Conservation (phyloP, 2,113 vertebrate genomes). For the Pelecanoides urinatrix region DNA sequence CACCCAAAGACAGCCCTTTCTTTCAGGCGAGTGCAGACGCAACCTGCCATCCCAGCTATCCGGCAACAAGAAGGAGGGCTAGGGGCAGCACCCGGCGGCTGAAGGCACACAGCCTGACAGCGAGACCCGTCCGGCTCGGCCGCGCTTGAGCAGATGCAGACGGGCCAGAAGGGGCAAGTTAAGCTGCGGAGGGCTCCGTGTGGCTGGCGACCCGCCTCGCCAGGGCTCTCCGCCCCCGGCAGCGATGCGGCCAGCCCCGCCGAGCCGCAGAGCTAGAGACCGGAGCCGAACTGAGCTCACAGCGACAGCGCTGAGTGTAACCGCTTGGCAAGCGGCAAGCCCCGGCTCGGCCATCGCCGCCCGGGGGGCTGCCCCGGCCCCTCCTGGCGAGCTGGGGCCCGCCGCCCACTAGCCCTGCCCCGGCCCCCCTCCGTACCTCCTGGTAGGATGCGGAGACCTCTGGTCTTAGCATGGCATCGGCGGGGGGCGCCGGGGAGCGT, state of each 20-base stretch:
- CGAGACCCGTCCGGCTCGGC: not conserved
- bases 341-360: no score
- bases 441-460: slow-evolving; percentile 79
- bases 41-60: accelerated
- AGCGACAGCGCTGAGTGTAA: accelerated
- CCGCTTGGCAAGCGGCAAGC: not conserved
- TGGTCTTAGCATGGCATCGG: slow-evolving; percentile 76
- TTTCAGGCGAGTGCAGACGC: accelerated
- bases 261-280: not conserved
- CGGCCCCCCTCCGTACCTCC: slow-evolving; percentile 80
- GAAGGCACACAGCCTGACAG: not conserved
- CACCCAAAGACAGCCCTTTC: accelerated
- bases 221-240: not conserved
- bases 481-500: no score
- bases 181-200: not conserved
- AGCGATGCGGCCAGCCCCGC: not conserved
- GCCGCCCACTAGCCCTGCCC: not conserved
- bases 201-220: not conserved
- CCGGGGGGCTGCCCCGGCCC: not conserved
- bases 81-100: not conserved
- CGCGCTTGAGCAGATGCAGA: not conserved
- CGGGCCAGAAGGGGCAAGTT: no score
- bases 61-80: not conserved
- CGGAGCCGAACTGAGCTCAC: not conserved
- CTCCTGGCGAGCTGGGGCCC: not conserved